These are phyloP conservation scores for Neostethus bicornis DNA, from an alignment of 2,797 vertebrate species.

Conservation along the genomic window DNA sequence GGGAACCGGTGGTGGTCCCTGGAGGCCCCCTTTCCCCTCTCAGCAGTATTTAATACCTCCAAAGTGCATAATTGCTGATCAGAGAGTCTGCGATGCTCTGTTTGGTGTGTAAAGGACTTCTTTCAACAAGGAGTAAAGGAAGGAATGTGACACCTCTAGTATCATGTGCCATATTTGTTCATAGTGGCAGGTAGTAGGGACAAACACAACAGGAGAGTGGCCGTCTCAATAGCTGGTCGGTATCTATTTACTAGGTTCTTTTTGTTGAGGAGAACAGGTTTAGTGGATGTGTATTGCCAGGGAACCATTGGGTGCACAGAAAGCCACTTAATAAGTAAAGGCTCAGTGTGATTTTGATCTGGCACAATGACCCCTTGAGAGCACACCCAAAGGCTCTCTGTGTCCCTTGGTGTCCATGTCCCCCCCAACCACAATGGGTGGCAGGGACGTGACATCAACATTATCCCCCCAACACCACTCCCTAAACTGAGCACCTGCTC, in stretches of 20 bases:
- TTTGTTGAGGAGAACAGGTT: constrained; percentile 55
- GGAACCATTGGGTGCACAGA: constrained; percentile 48
- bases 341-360: constrained; percentile 67
- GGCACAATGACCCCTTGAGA: constrained; percentile 72
- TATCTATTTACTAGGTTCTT: constrained; percentile 64
- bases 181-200: constrained; percentile 44
- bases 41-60: constrained; percentile 73
- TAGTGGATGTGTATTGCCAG: constrained; percentile 46
- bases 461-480: constrained; percentile 21
- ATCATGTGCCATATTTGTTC: constrained; percentile 73
- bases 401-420: constrained; percentile 65
- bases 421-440: constrained; percentile 57
- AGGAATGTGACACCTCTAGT: constrained; percentile 70
- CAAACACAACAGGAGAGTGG: constrained; percentile 54
- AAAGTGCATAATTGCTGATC: constrained; percentile 84
- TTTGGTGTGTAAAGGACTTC: constrained; percentile 73
- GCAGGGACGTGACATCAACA: constrained; percentile 65
- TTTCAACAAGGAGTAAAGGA: constrained; percentile 59
- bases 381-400: constrained; percentile 66
- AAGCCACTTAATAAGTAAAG: constrained; percentile 74
- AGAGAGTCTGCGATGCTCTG: constrained; percentile 71
- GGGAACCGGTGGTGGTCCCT: constrained; percentile 68
- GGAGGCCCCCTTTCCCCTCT: constrained; percentile 61
- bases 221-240: constrained; percentile 47
- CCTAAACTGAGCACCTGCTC: constrained; percentile 71